phyloP scores from a whole-genome alignment of 92 coral and sea anemone genomes.

The Umimayanthus chanpuru region DNA sequence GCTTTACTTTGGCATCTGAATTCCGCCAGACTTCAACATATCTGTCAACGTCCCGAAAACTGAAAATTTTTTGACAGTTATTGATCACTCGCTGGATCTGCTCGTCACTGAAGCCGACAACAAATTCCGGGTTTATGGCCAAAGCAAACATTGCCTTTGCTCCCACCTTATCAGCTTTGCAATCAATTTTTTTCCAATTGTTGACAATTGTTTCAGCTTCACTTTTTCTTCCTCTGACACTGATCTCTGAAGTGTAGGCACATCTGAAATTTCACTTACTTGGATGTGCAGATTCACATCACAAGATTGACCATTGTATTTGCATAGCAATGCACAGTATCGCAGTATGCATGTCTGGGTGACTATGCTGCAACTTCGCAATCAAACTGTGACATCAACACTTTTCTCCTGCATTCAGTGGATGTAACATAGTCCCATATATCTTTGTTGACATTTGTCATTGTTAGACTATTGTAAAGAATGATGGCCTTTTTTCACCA shows the following conservation, averaged over 20 bases:
- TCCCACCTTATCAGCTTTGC: background rate
- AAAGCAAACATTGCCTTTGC: background rate
- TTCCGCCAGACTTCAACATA: background rate
- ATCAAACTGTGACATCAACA: constrained; percentile 53
- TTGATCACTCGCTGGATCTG: background rate
- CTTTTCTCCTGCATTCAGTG: constrained; percentile 48
- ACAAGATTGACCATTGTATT: background rate
- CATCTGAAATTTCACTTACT: background rate
- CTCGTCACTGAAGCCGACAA: background rate
- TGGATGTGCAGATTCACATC: background rate
- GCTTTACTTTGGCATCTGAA: no score
- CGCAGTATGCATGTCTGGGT: constrained; percentile 40
- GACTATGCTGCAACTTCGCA: background rate
- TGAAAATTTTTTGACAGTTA: background rate
- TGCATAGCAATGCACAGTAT: constrained; percentile 27
- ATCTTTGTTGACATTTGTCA: constrained; percentile 50
- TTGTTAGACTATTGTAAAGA: constrained; percentile 45
- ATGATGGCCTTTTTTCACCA: constrained; percentile 55
- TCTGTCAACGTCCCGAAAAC: background rate
- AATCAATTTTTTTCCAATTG: background rate
- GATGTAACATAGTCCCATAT: constrained; percentile 58
- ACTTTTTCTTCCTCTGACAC: background rate
- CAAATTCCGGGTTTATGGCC: background rate
- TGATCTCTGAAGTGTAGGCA: background rate
- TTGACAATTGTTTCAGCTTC: background rate